phyloP scores from a whole-genome alignment of 2,797 vertebrate genomes.

The Chromobotia macracanthus region DNA sequence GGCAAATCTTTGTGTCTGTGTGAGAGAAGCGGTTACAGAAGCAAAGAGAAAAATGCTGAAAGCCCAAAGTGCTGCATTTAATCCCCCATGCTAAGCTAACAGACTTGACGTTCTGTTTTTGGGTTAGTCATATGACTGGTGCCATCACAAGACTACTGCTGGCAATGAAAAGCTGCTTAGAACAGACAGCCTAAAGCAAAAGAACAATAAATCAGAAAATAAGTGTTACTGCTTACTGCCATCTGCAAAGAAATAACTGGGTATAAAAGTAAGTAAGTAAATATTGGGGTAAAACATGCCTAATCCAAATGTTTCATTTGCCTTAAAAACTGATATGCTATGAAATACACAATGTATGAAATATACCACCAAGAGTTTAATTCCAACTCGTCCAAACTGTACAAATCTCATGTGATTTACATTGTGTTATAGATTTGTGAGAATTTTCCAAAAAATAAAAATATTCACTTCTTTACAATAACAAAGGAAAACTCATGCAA shows the following conservation, averaged over 20 bases:
- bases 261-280: not conserved
- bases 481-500: conserved; percentile 60
- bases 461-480: conserved; percentile 55
- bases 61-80: conserved; percentile 20
- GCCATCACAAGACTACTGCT: conserved; percentile 52
- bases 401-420: conserved; percentile 36
- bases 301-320: conserved; percentile 12
- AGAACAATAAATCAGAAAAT: conserved; percentile 25
- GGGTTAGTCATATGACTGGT: conserved; percentile 48
- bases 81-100: conserved; percentile 50
- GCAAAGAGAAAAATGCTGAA: conserved; percentile 23
- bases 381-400: conserved; percentile 30
- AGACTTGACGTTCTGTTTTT: conserved; percentile 27
- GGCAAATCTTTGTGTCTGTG: conserved; percentile 55
- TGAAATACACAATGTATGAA: conserved; percentile 26
- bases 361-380: conserved; percentile 3
- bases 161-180: conserved; percentile 42
- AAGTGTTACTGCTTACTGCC: not conserved
- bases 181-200: conserved; percentile 44
- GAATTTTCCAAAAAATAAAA: conserved; percentile 53
- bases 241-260: conserved; percentile 1
- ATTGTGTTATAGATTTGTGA: conserved; percentile 45
- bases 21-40: conserved; percentile 47
- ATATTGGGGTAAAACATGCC: conserved; percentile 34
- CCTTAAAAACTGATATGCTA: conserved; percentile 34